Percentiles rank a stretch among this genome's conserved stretches.
phyloP scores from a whole-genome alignment of 92 coral and sea anemone genomes.

The Diadumene lineata region DNA sequence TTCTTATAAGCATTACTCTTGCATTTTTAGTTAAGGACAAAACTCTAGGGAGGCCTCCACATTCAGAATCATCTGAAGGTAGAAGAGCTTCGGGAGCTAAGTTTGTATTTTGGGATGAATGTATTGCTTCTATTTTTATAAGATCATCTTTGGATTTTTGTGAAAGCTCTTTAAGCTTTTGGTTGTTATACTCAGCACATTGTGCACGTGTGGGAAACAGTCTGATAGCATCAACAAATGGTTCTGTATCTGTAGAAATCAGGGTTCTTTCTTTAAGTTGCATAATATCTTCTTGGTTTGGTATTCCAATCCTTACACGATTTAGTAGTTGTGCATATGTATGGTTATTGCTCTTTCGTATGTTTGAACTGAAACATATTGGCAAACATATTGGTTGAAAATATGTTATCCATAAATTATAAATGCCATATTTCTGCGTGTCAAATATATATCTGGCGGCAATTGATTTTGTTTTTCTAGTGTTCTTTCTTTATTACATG shows the following conservation, averaged over 20 bases:
- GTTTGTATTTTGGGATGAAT: slow-evolving; percentile 21
- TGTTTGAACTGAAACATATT: slow-evolving; percentile 35
- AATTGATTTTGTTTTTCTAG: no score
- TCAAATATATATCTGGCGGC: slow-evolving; percentile 27
- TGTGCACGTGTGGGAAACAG: slow-evolving; percentile 26
- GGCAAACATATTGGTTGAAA: slow-evolving; percentile 45
- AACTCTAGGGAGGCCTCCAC: slow-evolving; percentile 46
- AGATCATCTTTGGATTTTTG: slow-evolving; percentile 5
- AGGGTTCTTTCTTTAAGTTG: slow-evolving; percentile 9
- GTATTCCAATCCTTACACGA: slow-evolving; percentile 28
- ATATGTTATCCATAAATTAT: slow-evolving; percentile 29
- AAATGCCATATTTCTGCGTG: slow-evolving; percentile 13
- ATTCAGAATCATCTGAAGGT: slow-evolving; percentile 48
- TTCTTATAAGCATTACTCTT: slow-evolving; percentile 50
- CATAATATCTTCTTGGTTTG: slow-evolving; percentile 10
- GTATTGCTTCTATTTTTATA: slow-evolving; percentile 27
- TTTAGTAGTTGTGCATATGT: slow-evolving; percentile 36
- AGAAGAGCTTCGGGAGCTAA: slow-evolving; percentile 22
- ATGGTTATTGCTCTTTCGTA: slow-evolving; percentile 28
- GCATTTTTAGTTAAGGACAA: slow-evolving; percentile 20
- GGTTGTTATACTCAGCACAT: slow-evolving; percentile 21
- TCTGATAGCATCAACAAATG: slow-evolving; percentile 27
- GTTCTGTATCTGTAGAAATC: background rate
- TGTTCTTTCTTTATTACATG: no score
- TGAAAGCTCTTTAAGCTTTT: slow-evolving; percentile 11